These are phyloP conservation scores for Pocillopora damicornis DNA, from an alignment of 64 coral and sea anemone species.

Conservation along the genomic window DNA sequence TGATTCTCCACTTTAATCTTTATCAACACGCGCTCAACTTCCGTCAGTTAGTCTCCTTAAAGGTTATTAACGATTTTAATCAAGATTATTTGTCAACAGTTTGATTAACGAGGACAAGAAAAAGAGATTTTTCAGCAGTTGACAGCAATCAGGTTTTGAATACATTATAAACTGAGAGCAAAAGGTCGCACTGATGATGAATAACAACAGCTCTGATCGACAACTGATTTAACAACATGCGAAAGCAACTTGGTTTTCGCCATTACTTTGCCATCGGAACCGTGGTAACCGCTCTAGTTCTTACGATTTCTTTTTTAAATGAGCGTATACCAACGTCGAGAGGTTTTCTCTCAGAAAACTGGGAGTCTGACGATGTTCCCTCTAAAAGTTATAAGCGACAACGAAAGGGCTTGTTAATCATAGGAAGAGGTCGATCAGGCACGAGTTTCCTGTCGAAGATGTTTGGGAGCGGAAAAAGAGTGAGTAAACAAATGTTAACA, in stretches of 20 bases:
- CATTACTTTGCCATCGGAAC: not conserved
- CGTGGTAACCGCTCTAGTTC: not conserved
- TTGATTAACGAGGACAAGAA: not conserved
- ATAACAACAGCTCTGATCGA: not conserved
- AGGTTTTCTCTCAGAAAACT: not conserved
- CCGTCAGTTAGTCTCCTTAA: no score
- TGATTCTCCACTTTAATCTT: no score
- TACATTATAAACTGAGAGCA: not conserved
- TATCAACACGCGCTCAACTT: no score
- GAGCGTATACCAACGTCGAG: not conserved
- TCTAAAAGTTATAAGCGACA: not conserved
- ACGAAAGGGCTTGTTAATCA: slow-evolving; percentile 22
- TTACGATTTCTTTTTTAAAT: not conserved
- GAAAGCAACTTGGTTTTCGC: not conserved
- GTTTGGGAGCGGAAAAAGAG: slow-evolving; percentile 2
- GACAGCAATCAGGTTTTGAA: not conserved
- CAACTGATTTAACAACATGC: not conserved
- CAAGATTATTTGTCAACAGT: not conserved
- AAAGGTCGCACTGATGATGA: not conserved
- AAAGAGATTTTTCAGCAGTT: not conserved
- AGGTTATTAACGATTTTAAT: no score
- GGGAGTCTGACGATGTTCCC: not conserved
- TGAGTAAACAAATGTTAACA: slow-evolving; percentile 5
- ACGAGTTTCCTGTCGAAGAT: slow-evolving; percentile 33
- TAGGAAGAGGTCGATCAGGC: slow-evolving; percentile 19